These are phyloP conservation scores for Nephrotoma appendiculata DNA, from an alignment of 2,888 invertebrate species.

Conservation along the genomic window DNA sequence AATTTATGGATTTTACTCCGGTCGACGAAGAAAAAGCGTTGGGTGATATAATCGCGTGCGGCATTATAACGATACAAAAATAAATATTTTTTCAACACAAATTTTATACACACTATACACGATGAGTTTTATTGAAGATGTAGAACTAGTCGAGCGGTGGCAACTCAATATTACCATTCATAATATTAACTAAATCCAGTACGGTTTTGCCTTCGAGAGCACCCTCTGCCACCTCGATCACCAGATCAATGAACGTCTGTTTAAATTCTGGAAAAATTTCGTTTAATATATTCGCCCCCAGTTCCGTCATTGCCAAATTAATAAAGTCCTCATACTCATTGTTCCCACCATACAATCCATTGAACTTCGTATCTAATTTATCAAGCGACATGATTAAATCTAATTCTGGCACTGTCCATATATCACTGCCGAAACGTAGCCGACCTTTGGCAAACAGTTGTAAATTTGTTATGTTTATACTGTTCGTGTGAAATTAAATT, in stretches of 20 bases:
- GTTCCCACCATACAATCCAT: neutral
- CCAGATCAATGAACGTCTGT: neutral
- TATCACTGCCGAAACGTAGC: neutral
- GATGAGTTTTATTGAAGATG: neutral
- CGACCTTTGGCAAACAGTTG: neutral
- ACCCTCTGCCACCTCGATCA: neutral
- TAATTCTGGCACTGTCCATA: neutral
- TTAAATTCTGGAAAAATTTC: neutral
- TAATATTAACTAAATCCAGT: neutral
- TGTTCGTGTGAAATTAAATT: neutral
- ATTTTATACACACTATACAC: neutral
- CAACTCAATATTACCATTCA: neutral
- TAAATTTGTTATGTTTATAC: neutral
- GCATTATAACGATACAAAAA: constrained; percentile 27
- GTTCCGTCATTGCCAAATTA: neutral
- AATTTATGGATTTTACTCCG: constrained; percentile 1
- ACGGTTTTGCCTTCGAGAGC: neutral
- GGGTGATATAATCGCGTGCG: constrained; percentile 27
- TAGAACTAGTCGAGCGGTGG: neutral
- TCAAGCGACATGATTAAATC: neutral
- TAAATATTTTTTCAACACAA: constrained; percentile 15
- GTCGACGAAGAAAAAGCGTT: constrained; percentile 24
- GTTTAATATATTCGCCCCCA: neutral
- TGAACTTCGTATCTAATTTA: neutral
- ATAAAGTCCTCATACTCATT: constrained; percentile 2